A percentile compares a stretch with the other conserved stretches of the same genome.
phyloP scores from a whole-genome alignment of 2,888 invertebrate species.

The Nomada ruficornis region DNA sequence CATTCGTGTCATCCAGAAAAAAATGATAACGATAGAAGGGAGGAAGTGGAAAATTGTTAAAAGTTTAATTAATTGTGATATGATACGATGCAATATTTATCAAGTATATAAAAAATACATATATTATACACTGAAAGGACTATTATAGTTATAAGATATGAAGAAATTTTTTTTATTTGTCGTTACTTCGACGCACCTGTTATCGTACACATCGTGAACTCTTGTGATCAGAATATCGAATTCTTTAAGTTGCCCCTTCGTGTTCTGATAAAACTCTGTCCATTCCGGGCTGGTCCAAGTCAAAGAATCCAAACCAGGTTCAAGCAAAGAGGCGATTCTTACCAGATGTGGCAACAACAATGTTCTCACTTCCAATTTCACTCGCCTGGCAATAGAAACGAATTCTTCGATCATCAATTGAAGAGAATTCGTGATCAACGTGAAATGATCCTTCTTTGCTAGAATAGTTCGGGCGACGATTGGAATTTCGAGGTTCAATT shows the following conservation, averaged over 20 bases:
- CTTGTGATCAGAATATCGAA: constrained; percentile 91
- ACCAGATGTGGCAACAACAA: constrained; percentile 95
- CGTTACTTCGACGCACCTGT: constrained; percentile 82
- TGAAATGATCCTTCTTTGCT: constrained; percentile 91
- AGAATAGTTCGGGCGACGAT: constrained; percentile 92
- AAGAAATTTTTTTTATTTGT: not conserved
- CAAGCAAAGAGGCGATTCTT: constrained; percentile 91
- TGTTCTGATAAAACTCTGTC: constrained; percentile 90
- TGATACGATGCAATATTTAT: too few relatives aligned
- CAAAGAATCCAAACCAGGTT: constrained; percentile 92
- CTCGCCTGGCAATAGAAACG: constrained; percentile 89
- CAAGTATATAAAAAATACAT: too few relatives aligned
- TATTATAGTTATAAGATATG: too few relatives aligned
- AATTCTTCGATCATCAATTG: constrained; percentile 93
- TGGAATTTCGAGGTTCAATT: constrained; percentile 92
- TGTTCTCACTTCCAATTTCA: constrained; percentile 95
- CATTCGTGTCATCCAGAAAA: too few relatives aligned
- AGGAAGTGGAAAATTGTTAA: too few relatives aligned
- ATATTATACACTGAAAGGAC: not conserved
- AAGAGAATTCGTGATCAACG: constrained; percentile 90
- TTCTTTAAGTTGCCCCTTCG: constrained; percentile 91
- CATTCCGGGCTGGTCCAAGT: constrained; percentile 96
- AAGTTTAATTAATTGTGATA: too few relatives aligned
- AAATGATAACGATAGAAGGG: too few relatives aligned
- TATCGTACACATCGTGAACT: constrained; percentile 95